phyloP scores from a whole-genome alignment of 1,140 invertebrate species.

The Diploscapter pachys region DNA sequence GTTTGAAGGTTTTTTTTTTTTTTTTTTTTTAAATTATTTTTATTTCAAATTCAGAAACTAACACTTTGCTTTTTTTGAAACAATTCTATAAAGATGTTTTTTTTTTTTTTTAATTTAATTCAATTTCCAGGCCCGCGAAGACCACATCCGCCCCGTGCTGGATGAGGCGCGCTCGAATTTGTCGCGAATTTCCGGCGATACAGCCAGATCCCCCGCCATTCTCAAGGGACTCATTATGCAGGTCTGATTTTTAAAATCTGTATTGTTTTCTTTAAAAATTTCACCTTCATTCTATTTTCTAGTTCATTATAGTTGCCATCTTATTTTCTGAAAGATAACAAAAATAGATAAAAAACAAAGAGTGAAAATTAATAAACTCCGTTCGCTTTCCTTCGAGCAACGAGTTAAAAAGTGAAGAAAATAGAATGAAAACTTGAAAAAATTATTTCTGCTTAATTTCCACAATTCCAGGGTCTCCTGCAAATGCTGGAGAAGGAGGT shows the following conservation, averaged over 20 bases:
- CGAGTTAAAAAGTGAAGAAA: too few species aligned
- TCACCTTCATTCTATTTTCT: not conserved
- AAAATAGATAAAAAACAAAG: too few species aligned
- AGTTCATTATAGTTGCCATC: too few species aligned
- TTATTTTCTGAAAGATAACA: too few species aligned
- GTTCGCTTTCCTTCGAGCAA: too few species aligned
- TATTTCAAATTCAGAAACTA: too few species aligned
- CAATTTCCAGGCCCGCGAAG: conserved; percentile 49
- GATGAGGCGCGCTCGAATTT: conserved; percentile 84
- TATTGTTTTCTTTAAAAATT: conserved; percentile 33
- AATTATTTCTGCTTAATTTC: conserved; percentile 20
- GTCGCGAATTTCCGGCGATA: conserved; percentile 73
- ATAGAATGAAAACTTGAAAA: too few species aligned
- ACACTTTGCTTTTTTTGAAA: too few species aligned
- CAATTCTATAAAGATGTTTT: not conserved
- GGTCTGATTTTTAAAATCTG: conserved; percentile 60
- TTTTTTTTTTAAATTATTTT: not conserved
- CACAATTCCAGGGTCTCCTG: conserved; percentile 61
- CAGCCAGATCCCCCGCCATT: conserved; percentile 73
- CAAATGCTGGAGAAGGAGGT: conserved; percentile 81
- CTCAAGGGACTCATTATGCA: conserved; percentile 82
- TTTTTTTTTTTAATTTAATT: not conserved
- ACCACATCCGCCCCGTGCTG: conserved; percentile 68
- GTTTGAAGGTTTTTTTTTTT: conserved; percentile 70
- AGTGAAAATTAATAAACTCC: too few species aligned